A percentile compares a stretch with the other conserved stretches of the same genome.
These are phyloP conservation scores for Heliconius himera DNA, from an alignment of 1,140 invertebrate genomes.

Conservation along the genomic window DNA sequence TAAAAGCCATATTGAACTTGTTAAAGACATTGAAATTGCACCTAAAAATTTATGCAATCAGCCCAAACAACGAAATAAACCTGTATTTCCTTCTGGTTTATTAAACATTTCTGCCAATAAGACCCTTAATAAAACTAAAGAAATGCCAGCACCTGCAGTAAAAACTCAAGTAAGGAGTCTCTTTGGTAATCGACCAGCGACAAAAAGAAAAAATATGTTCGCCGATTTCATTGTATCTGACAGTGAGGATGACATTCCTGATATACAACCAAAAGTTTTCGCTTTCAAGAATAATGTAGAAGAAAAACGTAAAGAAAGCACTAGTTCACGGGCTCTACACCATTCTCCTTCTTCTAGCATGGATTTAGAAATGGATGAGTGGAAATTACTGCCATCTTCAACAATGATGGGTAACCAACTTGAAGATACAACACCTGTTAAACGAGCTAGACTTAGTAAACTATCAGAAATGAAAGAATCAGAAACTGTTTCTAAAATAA, in stretches of 20 bases:
- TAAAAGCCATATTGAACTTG: conserved; percentile 47
- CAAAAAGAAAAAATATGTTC: conserved; percentile 69
- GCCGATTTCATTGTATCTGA: conserved; percentile 68
- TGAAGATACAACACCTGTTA: conserved; percentile 53
- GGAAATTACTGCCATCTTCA: conserved; percentile 67
- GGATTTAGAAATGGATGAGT: conserved; percentile 70
- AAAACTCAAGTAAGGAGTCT: conserved; percentile 57
- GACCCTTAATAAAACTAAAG: conserved; percentile 63
- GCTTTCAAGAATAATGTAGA: conserved; percentile 52
- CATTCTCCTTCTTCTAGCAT: conserved; percentile 57
- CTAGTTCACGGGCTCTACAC: conserved; percentile 40
- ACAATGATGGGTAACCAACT: conserved; percentile 69
- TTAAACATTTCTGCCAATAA: conserved; percentile 62
- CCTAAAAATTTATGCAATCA: conserved; percentile 60
- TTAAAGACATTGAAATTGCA: conserved; percentile 54
- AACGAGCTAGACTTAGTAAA: conserved; percentile 52
- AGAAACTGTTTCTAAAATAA: conserved; percentile 29
- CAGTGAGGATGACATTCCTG: conserved; percentile 71
- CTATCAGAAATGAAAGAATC: conserved; percentile 46
- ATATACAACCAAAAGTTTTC: conserved; percentile 65
- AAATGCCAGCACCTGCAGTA: conserved; percentile 41
- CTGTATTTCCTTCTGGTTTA: conserved; percentile 58
- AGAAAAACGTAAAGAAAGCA: conserved; percentile 35
- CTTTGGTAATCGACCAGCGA: conserved; percentile 57
- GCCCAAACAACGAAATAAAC: conserved; percentile 49